A percentile compares a stretch with the other conserved stretches of the same genome.
Conservation (phyloP, 2,113 vertebrate genomes). For the Uria aalge region DNA sequence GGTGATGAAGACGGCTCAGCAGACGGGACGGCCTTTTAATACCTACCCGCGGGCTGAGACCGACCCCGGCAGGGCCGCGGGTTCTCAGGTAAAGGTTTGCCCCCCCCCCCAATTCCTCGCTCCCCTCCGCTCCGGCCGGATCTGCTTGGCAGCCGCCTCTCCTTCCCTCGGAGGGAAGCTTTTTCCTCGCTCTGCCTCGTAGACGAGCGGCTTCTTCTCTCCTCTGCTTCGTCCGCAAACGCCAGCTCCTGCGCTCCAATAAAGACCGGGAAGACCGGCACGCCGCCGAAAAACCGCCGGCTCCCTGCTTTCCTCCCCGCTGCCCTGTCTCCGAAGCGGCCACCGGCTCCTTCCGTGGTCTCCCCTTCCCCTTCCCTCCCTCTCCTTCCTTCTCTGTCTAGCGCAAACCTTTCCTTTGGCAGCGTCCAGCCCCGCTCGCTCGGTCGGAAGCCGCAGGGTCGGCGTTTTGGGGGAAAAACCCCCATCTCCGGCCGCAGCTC, state of each 20-base stretch:
- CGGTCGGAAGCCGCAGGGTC: not conserved
- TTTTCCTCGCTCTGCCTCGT: not conserved
- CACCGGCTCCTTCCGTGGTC: not conserved
- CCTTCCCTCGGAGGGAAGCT: not conserved
- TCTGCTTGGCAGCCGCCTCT: not conserved
- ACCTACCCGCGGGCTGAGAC: constrained; percentile 90
- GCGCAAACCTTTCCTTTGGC: not conserved
- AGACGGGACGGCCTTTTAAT: constrained; percentile 86
- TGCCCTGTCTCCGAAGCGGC: not conserved
- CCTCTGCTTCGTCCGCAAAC: not conserved
- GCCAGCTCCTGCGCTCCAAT: not conserved
- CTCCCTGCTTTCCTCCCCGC: not conserved
- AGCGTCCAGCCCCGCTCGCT: not conserved
- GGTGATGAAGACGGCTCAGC: constrained; percentile 78
- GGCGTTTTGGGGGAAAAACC: not conserved
- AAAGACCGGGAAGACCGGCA: not conserved
- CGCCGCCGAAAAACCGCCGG: not conserved
- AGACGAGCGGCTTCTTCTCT: not conserved
- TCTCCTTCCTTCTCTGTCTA: not conserved
- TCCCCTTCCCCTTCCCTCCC: not conserved
- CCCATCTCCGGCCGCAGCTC: accelerated
- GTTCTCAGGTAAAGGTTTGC: constrained; percentile 77
- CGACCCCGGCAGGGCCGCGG: constrained; percentile 77
- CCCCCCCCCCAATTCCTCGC: not conserved
- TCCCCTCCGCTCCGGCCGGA: not conserved